Evolutionary conservation across 2,888 invertebrate species (phyloP), one percentile per base, ranked within the genome.

Genomic region (Notodonta dromedarius): DNA sequence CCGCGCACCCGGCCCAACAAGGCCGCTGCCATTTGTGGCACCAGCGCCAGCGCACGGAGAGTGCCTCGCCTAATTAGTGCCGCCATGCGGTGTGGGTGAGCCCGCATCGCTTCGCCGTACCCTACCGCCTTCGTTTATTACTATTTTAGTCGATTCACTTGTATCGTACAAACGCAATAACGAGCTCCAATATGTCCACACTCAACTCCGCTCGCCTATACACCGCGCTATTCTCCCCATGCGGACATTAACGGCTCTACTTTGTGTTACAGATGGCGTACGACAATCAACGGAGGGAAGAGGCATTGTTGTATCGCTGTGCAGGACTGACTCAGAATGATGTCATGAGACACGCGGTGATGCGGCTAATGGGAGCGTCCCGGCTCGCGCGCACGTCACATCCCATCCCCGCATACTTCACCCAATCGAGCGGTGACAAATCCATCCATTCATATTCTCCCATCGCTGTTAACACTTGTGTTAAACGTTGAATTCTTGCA

Each of bases 351-450:
- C 75, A 70, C 69, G 75, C 79, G 75, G 76, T 73, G 79, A 76
- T 80, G 81, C 76, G 74, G 74, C 79, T 82, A 85, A 89, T 88
- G 85, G 89, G 88, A 90, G 88, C 91, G 91, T 87, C 90, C 90
- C 87, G 83, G 78, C 82, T 75, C 65, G 62, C 66, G 70, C 75
- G 66, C 74, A 78, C 86, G 85, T 85, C 89, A 88, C 85, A 77
- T 85, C 86, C 88, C 88, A 87, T 86, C 87, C 89, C 90, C 79
- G 85, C 89, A 90, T 90, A 86, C 87, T 88, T 89, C 85, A 83
- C 78, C 89, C 87, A 90, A 91, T 92, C 87, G 87, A 89, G 92
- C 90, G 90, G 90, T 91, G 92, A 92, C 92, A 90, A 88, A 86
- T 84, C 86, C 90, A 90, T 91, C 86, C 90, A 90, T 91, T 91